phyloP scores from a whole-genome alignment of 2,113 vertebrate species.

The Xerus inauris region DNA sequence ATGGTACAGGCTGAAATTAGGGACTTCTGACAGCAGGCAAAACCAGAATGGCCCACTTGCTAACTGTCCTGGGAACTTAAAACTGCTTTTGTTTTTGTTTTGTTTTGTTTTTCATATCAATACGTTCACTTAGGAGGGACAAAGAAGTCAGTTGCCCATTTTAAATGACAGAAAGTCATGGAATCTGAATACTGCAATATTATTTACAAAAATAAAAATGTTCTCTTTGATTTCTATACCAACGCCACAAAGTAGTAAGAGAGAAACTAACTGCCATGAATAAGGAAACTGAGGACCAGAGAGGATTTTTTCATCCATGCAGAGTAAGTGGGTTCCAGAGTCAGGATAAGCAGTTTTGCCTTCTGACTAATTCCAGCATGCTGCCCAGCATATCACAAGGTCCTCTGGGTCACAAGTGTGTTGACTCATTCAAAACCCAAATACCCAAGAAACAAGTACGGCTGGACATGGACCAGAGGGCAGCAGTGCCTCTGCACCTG shows the following conservation, averaged over 20 bases:
- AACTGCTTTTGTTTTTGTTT: neutral
- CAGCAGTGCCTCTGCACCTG: neutral
- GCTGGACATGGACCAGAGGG: neutral
- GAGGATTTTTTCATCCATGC: neutral
- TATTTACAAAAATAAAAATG: neutral
- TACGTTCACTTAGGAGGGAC: neutral
- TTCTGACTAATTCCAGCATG: conserved; percentile 35
- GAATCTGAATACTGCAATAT: neutral
- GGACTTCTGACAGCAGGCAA: neutral
- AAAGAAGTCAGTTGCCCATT: neutral
- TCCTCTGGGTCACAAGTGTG: neutral
- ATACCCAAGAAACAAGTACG: conserved; percentile 11
- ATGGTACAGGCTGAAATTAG: neutral
- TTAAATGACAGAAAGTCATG: neutral
- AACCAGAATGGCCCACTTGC: neutral
- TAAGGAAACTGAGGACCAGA: neutral
- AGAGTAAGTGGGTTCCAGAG: neutral
- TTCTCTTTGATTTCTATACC: neutral
- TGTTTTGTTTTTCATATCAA: neutral
- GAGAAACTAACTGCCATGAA: neutral
- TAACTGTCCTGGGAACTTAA: neutral
- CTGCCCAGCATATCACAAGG: neutral
- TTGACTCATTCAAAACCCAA: conserved; percentile 58
- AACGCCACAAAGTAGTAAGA: neutral
- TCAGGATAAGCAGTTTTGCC: neutral